Conservation (phyloP, 2,888 invertebrate genomes). For the Empis stercorea region DNA sequence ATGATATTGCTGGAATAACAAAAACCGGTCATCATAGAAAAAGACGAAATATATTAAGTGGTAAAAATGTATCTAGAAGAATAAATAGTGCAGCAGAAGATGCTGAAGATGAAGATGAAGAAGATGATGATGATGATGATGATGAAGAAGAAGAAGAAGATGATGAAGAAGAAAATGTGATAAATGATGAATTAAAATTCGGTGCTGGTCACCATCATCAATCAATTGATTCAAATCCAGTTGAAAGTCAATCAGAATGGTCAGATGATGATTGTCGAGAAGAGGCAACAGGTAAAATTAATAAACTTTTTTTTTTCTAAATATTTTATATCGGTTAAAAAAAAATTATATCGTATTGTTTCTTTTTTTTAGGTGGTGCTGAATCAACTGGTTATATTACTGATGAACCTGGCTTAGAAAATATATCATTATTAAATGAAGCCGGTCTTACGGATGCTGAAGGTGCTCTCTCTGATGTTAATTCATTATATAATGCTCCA, state of each 20-base stretch:
- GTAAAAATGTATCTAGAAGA: conserved; percentile 10
- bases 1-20: conserved; percentile 16
- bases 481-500: conserved; percentile 61
- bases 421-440: conserved; percentile 73
- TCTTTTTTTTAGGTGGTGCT: conserved; percentile 36
- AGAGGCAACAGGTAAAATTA: conserved; percentile 42
- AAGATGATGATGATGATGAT: conserved; percentile 16
- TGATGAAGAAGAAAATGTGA: conserved; percentile 30
- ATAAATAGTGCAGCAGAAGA: conserved; percentile 8
- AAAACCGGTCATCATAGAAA: conserved; percentile 26
- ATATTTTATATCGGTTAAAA: not conserved
- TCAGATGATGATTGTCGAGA: conserved; percentile 53
- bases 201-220: conserved; percentile 36
- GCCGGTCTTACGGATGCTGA: conserved; percentile 78
- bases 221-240: conserved; percentile 36
- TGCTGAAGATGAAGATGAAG: conserved; percentile 15
- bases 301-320: not conserved
- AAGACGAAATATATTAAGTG: conserved; percentile 21
- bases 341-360: not conserved
- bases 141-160: conserved; percentile 17
- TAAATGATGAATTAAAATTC: conserved; percentile 37
- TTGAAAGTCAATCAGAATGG: conserved; percentile 74
- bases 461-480: conserved; percentile 76
- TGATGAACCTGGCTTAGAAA: conserved; percentile 74
- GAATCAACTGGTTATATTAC: conserved; percentile 76